Conservation (phyloP, 2,113 vertebrate genomes). For the Bettongia penicillata region DNA sequence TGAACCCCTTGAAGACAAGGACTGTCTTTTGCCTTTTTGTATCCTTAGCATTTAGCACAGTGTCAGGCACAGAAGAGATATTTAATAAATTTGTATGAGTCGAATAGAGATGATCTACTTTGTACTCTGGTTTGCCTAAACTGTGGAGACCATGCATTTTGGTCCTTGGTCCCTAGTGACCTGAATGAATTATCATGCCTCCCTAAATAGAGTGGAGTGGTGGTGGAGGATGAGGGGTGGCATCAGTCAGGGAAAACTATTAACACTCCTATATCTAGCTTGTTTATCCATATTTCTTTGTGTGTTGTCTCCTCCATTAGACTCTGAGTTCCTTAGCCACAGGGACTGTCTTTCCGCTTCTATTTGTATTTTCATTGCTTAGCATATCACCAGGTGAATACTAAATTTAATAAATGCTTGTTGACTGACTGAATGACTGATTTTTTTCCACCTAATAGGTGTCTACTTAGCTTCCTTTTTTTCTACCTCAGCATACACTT, state of each 20-base stretch:
- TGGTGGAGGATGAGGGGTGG: no score
- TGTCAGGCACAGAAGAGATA: not conserved
- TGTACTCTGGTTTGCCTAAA: not conserved
- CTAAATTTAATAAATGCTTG: not conserved
- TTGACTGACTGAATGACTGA: not conserved
- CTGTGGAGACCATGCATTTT: not conserved
- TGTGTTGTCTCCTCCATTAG: not conserved
- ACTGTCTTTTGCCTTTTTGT: not conserved
- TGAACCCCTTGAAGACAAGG: not conserved
- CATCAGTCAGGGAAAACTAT: not conserved
- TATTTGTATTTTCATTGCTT: not conserved
- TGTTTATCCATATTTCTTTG: not conserved
- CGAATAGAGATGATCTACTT: not conserved
- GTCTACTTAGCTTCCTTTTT: not conserved
- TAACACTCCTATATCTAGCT: not conserved
- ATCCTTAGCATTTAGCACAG: not conserved
- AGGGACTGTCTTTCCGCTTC: not conserved
- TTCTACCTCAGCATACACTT: not conserved
- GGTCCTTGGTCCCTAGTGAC: not conserved
- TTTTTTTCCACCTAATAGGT: not conserved
- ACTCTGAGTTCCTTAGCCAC: not conserved
- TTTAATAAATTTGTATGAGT: not conserved
- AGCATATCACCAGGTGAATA: not conserved
- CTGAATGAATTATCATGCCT: conserved; percentile 26
- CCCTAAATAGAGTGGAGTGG: not conserved